A percentile compares a stretch with the other conserved stretches of the same genome.
These are phyloP conservation scores for Drosophila meridionalis DNA, from an alignment of 2,888 invertebrate genomes.

Conservation along the genomic window DNA sequence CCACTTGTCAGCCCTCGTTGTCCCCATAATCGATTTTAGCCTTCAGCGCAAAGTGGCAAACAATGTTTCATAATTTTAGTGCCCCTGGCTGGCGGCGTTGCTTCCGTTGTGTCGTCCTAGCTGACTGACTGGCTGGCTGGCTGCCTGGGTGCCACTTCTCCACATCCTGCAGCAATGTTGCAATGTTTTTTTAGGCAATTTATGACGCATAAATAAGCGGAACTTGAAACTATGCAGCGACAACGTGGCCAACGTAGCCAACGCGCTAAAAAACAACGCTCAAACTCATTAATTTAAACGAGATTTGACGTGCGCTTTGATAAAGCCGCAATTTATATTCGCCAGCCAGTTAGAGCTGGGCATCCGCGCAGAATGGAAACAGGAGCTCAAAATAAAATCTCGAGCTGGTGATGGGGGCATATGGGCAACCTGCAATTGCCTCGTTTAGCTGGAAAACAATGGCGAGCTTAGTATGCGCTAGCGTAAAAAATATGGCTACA, in stretches of 20 bases:
- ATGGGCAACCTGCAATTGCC: slow-evolving; percentile 68
- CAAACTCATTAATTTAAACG: slow-evolving; percentile 85
- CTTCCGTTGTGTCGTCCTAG: slow-evolving; percentile 45
- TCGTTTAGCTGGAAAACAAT: slow-evolving; percentile 74
- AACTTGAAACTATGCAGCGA: slow-evolving; percentile 64
- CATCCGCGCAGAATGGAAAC: slow-evolving; percentile 11
- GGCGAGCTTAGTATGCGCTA: slow-evolving; percentile 58
- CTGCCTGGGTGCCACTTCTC: slow-evolving; percentile 7
- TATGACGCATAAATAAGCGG: slow-evolving; percentile 77
- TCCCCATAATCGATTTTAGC: slow-evolving; percentile 68
- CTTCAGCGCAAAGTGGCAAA: slow-evolving; percentile 77
- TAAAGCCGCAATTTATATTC: slow-evolving; percentile 84
- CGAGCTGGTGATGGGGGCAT: slow-evolving; percentile 26
- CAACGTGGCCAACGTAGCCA: slow-evolving; percentile 32
- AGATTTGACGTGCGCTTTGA: slow-evolving; percentile 83
- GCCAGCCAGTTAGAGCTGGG: slow-evolving; percentile 45
- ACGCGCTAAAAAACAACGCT: slow-evolving; percentile 62
- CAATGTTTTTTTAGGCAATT: slow-evolving; percentile 68
- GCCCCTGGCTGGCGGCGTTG: slow-evolving; percentile 58
- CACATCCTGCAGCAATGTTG: slow-evolving; percentile 13
- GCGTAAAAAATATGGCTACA: slow-evolving; percentile 59
- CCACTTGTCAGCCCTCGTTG: slow-evolving; percentile 15
- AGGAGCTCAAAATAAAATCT: slow-evolving; percentile 12
- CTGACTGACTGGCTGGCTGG: slow-evolving; percentile 5
- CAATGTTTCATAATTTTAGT: slow-evolving; percentile 80